Evolutionary conservation across 1,140 invertebrate species (phyloP).

Genomic region (Drosophila serrata): DNA sequence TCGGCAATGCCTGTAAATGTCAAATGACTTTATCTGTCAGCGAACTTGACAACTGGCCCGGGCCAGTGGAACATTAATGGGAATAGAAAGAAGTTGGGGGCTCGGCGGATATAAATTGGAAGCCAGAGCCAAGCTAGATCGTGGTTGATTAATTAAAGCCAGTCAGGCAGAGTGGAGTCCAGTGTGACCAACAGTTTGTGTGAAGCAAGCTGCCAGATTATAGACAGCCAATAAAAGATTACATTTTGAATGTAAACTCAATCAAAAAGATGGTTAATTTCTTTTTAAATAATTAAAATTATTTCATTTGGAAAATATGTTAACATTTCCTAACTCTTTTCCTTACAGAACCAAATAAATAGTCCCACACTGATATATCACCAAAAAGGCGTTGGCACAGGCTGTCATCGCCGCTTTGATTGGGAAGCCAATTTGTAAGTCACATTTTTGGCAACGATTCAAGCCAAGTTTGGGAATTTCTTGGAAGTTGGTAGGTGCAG

Average conservation of each 20-base stretch:
- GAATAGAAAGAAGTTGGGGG: slow-evolving; percentile 25
- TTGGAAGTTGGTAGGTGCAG: slow-evolving; percentile 1
- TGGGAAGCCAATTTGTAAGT: slow-evolving; percentile 59
- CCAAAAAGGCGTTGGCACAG: slow-evolving; percentile 45
- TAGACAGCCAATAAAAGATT: not conserved
- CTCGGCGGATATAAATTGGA: slow-evolving; percentile 18
- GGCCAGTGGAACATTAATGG: slow-evolving; percentile 39
- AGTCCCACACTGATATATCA: not conserved
- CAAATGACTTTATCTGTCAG: slow-evolving; percentile 83
- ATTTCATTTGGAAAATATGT: not conserved
- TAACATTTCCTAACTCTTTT: not conserved
- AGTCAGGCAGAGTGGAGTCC: not conserved
- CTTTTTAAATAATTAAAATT: not conserved
- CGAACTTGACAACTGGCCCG: slow-evolving; percentile 69
- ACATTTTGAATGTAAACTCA: not conserved
- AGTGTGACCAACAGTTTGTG: slow-evolving; percentile 19
- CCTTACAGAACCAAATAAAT: not conserved
- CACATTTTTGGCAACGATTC: slow-evolving; percentile 44
- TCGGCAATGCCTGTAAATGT: slow-evolving; percentile 80
- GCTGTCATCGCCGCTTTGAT: slow-evolving; percentile 39
- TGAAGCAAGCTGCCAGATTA: slow-evolving; percentile 1
- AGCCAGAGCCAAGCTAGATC: slow-evolving; percentile 30
- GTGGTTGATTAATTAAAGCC: slow-evolving; percentile 70
- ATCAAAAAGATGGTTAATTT: not conserved
- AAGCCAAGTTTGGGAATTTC: slow-evolving; percentile 4